phyloP scores from a whole-genome alignment of 2,888 invertebrate genomes.

The Stenotaenia linearis region DNA sequence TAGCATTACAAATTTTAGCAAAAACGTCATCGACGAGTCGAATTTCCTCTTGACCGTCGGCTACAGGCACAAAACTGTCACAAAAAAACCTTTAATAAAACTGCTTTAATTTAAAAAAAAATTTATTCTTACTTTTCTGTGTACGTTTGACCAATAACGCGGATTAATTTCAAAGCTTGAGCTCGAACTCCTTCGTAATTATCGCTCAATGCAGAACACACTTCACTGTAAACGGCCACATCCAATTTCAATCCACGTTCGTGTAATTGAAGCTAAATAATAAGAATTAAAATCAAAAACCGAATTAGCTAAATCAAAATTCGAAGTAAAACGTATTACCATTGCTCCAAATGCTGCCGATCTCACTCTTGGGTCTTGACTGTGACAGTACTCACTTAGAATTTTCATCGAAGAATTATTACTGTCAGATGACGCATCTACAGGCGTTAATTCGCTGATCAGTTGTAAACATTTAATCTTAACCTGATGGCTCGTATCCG shows the following conservation, averaged over 20 bases:
- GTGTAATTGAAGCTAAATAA: constrained; percentile 58
- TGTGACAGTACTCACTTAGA: constrained; percentile 76
- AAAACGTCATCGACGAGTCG: constrained; percentile 93
- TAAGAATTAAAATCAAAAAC: neutral
- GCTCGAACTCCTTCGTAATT: constrained; percentile 90
- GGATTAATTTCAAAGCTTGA: constrained; percentile 77
- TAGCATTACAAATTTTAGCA: constrained; percentile 84
- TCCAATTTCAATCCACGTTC: constrained; percentile 74
- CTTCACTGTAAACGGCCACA: constrained; percentile 59
- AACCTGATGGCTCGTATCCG: constrained; percentile 70
- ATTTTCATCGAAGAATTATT: constrained; percentile 58
- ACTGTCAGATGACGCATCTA: constrained; percentile 56
- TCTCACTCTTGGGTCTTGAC: constrained; percentile 82
- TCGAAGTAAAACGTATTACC: constrained; percentile 51
- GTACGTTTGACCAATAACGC: constrained; percentile 76
- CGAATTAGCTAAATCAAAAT: neutral
- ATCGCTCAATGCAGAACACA: constrained; percentile 73
- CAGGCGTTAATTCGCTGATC: constrained; percentile 63
- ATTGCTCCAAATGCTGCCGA: constrained; percentile 82
- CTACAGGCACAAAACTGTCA: constrained; percentile 60
- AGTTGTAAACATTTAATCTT: constrained; percentile 73
- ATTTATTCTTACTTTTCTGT: constrained; percentile 66
- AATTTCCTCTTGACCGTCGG: constrained; percentile 74
- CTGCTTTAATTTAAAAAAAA: neutral
- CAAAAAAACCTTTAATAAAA: neutral